Percentiles rank a stretch among this genome's conserved stretches.
Conservation (phyloP, 2,888 invertebrate genomes). For the Heteromyza rotundicornis region DNA sequence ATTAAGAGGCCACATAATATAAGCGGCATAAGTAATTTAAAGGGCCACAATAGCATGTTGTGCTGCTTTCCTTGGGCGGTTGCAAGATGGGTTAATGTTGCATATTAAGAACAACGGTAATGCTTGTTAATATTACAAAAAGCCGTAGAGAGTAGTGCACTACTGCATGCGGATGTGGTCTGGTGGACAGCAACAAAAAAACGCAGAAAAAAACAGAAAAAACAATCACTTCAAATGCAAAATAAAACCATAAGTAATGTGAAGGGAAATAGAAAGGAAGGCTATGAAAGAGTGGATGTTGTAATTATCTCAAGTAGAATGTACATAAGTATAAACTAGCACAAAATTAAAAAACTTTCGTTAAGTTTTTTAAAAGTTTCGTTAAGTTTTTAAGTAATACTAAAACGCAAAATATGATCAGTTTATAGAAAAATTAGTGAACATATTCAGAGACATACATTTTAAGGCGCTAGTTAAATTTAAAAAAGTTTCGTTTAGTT, state of each 20-base stretch:
- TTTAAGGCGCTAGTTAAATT: too few species aligned
- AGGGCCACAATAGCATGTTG: not conserved
- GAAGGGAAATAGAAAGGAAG: too few species aligned
- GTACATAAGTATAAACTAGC: too few species aligned
- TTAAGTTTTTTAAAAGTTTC: conserved; percentile 3
- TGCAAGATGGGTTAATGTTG: not conserved
- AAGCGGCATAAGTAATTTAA: not conserved
- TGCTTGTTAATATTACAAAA: not conserved
- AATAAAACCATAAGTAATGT: too few species aligned
- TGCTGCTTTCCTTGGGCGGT: not conserved
- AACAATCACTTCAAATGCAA: too few species aligned
- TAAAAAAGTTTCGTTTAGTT: too few species aligned
- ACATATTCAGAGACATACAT: too few species aligned
- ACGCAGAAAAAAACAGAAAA: too few species aligned
- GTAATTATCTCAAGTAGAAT: too few species aligned
- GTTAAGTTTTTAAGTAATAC: not conserved
- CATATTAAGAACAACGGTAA: conserved; percentile 2
- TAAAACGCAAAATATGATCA: too few species aligned
- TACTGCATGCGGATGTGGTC: not conserved
- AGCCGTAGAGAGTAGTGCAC: not conserved
- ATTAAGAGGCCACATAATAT: not conserved
- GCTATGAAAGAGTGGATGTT: too few species aligned
- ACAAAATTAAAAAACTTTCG: conserved; percentile 1
- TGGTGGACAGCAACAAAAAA: not conserved
- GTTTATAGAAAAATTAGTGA: too few species aligned